Base-by-base conservation (phyloP, 2,888 invertebrate species). In the Tubulanus polymorphus region DNA sequence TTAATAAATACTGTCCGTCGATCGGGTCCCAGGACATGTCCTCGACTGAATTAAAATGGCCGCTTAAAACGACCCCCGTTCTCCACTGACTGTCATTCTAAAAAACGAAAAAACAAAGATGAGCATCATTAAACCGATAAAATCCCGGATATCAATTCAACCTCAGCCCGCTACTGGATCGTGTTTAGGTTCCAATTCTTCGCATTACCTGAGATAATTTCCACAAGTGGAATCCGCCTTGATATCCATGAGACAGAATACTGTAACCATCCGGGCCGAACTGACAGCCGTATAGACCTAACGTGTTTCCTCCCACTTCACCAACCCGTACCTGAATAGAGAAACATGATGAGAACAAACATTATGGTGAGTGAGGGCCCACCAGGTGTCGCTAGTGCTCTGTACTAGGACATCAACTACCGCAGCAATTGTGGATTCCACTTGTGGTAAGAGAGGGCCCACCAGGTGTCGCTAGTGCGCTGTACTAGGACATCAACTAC, bases 191-290 rank as follows among this genome's bases (percentile, higher is more conserved):
- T n/a, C n/a, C n/a, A n/a, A n/a, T n/a, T n/a, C n/a, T n/a, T n/a
- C n/a, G 35, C 54, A 62, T 57, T 65, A 78, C 79, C 68, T 83
- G 72, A 60, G 83, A 79, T 61, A 83, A 81, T 23, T 80, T 82
- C 94, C 94, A 95, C 55, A 93, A 83, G 75, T 94, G 93, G 69
- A 95, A 88, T 1, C 93, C 89, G 0, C 95, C 95, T 73, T 91
- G 90, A 74, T 90, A 94, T n/a, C 93, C 90, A 74, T 93, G 89
- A 0, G 87, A 91, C 62, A 94, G 75, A 51, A 96, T 86, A 1
- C 83, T 83, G 27, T 82, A 78, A 0, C 90, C 90, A 61, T 84
- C 79, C 0, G 86, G 85, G 20, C 87, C 84, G 60, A 79, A 91
- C 74, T 88, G 85, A 53, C 90, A 90, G 1, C 94, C 93, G 74